Base-by-base conservation (phyloP, 2,888 invertebrate species). In the Erynnis tages region DNA sequence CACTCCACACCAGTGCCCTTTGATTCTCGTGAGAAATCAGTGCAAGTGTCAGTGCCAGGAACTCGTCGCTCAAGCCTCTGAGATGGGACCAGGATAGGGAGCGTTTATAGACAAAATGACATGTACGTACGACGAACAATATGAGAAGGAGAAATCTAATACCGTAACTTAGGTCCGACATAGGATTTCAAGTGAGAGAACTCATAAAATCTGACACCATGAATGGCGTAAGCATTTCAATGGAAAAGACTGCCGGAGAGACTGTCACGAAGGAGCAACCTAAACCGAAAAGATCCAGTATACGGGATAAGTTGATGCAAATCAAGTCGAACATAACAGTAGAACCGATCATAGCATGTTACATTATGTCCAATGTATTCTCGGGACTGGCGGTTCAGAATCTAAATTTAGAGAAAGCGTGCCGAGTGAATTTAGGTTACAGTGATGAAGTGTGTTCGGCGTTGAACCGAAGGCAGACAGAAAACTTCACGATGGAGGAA, bases 341-440 rank as follows among this genome's bases (percentile, higher is more conserved):
- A 23, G 93, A 93, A 70, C 93, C 93, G 5, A 91, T 93, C 55
- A 87, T 93, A 59, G 91, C 93, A 3, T 92, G 92, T 65, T 93
- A 93, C 67, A 92, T 93, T 45, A 91, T 93, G 90, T 93, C 93
- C 29, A 92, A 92, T 71, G 92, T 92, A 37, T 85, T 92, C 50
- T 94, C 95, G 0, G 93, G 93, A 59, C 82, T 96, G 57, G 95
- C 96, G 49, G 93, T 95, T 29, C 96, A 96, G 77, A 96, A 96
- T 82, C 82, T 96, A 53, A 95, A 95, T 78, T 90, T 96, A 65
- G 96, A 96, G 74, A 96, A 96, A 79, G 96, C 96, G 1, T 96
- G 96, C 73, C 87, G 95, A 50, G 96, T 96, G 16, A 96, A 96
- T 73, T 90, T 96, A 70, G 91, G 90, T 0, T 95, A 95, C 63